phyloP scores from a whole-genome alignment of 2,113 vertebrate species.

The Jacana jacana region DNA sequence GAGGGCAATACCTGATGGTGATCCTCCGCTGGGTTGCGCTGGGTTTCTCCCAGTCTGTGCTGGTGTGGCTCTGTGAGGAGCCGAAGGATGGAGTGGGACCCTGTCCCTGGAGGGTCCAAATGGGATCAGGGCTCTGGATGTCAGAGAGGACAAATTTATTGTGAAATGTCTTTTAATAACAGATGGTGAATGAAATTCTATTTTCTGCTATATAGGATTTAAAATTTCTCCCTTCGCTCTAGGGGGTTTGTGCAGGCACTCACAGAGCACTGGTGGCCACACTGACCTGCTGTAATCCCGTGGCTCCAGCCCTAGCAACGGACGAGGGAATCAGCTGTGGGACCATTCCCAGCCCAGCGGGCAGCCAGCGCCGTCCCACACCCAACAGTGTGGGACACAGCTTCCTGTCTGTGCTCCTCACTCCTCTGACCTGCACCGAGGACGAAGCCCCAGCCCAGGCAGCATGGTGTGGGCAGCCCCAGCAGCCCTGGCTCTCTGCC shows the following conservation, averaged over 20 bases:
- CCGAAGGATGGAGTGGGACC: background rate
- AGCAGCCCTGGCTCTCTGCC: background rate
- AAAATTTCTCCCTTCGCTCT: fast-evolving
- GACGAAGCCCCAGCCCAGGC: background rate
- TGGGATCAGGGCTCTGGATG: background rate
- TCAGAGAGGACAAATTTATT: background rate
- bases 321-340: background rate
- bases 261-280: background rate
- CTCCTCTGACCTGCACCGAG: fast-evolving
- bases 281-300: background rate
- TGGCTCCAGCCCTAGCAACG: background rate
- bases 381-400: fast-evolving
- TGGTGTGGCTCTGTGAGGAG: fast-evolving
- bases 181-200: background rate
- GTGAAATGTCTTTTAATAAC: fast-evolving
- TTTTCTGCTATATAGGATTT: background rate
- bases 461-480: background rate
- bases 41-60: background rate
- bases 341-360: background rate
- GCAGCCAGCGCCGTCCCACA: fast-evolving
- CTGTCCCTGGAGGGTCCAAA: background rate
- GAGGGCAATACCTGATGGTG: too few species aligned
- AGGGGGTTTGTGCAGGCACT: background rate
- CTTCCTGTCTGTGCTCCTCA: background rate
- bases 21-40: background rate